Evolutionary conservation across 2,113 vertebrate species (phyloP).

Genomic region (Collichthys lucidus): DNA sequence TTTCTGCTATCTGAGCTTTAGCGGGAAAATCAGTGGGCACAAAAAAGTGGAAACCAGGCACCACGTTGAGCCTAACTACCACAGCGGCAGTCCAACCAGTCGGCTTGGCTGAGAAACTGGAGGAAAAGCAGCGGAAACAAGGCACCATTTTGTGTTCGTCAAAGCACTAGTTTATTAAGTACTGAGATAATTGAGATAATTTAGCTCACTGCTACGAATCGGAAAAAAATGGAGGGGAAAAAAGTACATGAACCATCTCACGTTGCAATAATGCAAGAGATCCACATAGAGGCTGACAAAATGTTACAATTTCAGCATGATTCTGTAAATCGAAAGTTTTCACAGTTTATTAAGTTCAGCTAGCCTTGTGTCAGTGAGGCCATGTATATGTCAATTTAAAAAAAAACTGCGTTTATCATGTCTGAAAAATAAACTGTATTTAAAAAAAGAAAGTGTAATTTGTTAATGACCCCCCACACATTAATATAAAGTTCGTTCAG

Average conservation of each 20-base stretch:
- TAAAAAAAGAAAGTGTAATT: not conserved
- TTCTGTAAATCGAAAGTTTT: no score
- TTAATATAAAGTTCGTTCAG: not conserved
- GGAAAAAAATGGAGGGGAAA: not conserved
- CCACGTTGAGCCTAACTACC: slow-evolving; percentile 28
- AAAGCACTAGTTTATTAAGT: slow-evolving; percentile 14
- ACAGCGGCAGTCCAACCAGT: slow-evolving; percentile 19
- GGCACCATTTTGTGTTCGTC: slow-evolving; percentile 36
- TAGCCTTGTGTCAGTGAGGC: not conserved
- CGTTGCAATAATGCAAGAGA: not conserved
- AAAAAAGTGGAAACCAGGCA: slow-evolving; percentile 21
- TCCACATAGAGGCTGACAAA: slow-evolving; percentile 10
- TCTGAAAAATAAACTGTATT: no score
- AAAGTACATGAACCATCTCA: not conserved
- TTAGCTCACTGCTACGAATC: slow-evolving; percentile 24
- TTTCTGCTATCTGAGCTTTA: slow-evolving; percentile 20
- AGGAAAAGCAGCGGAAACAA: slow-evolving; percentile 20
- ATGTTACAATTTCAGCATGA: no score
- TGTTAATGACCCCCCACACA: not conserved
- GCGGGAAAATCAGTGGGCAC: slow-evolving; percentile 31
- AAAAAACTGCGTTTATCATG: no score
- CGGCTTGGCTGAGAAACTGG: not conserved
- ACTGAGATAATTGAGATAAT: slow-evolving; percentile 27
- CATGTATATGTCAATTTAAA: not conserved
- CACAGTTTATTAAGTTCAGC: not conserved